Percentiles rank a stretch among this genome's conserved stretches.
Conservation (phyloP, 2,797 vertebrate genomes). For the Ceryle rudis region DNA sequence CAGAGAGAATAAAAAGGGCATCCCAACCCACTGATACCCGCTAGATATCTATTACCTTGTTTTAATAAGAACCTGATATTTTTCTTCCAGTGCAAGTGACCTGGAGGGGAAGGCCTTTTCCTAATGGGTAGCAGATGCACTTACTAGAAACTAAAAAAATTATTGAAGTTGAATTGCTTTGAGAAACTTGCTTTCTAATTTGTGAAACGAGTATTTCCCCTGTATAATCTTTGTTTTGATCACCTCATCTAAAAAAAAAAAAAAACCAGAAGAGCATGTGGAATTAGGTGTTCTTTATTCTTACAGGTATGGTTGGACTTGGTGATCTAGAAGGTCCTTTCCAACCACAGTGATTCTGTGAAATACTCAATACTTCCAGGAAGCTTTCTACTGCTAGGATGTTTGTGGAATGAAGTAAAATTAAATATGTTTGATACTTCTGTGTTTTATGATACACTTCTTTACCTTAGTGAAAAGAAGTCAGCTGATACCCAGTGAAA, state of each 20-base stretch:
- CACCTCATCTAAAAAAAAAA: neutral
- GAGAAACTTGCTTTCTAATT: neutral
- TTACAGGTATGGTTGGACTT: too few species aligned
- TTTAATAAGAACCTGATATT: neutral
- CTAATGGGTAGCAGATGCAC: neutral
- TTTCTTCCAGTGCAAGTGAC: neutral
- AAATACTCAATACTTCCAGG: neutral
- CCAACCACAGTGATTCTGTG: too few species aligned
- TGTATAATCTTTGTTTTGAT: neutral
- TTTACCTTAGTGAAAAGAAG: neutral
- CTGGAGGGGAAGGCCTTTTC: neutral
- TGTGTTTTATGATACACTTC: neutral
- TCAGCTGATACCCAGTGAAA: neutral
- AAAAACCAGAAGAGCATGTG: neutral
- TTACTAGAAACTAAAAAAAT: neutral
- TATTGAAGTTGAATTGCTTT: neutral
- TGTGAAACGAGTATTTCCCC: neutral
- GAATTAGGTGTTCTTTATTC: too few species aligned
- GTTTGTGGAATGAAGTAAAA: neutral
- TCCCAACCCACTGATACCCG: neutral
- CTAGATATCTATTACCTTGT: neutral
- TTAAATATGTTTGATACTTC: neutral
- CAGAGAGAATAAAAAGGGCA: neutral
- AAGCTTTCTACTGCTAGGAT: neutral
- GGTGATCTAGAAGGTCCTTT: too few species aligned